Conservation (phyloP, 2,113 vertebrate genomes). For the Mirounga angustirostris region DNA sequence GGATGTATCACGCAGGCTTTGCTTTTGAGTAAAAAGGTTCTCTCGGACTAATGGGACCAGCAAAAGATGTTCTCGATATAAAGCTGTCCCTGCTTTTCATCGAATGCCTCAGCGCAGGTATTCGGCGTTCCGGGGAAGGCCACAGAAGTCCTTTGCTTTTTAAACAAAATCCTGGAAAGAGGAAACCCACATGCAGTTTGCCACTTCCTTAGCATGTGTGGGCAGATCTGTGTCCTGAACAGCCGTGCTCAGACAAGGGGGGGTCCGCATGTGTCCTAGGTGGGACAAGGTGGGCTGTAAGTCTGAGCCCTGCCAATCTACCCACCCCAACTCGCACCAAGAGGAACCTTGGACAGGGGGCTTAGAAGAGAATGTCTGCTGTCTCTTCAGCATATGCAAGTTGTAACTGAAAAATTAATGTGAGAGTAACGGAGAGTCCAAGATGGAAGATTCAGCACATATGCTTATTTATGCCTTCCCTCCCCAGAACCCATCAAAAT, state of each 20-base stretch:
- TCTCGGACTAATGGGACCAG: not conserved
- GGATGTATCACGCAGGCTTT: not conserved
- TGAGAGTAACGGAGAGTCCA: conserved; percentile 36
- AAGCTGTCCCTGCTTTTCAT: not conserved
- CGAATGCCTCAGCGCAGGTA: not conserved
- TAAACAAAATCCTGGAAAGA: conserved; percentile 72
- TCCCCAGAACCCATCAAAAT: conserved; percentile 58
- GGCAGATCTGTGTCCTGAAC: not conserved
- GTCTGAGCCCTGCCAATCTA: not conserved
- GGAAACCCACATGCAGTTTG: not conserved
- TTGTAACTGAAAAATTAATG: conserved; percentile 51
- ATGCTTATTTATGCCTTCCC: not conserved
- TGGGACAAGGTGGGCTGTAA: not conserved
- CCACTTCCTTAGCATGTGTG: not conserved
- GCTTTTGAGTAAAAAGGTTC: conserved; percentile 76
- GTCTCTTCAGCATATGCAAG: conserved; percentile 22
- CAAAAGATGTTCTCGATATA: conserved; percentile 32
- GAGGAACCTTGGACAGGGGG: not conserved
- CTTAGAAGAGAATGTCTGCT: not conserved
- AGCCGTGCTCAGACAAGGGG: not conserved
- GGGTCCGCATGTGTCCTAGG: not conserved
- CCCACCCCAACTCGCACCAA: not conserved
- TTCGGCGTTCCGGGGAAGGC: not conserved
- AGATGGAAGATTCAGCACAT: not conserved
- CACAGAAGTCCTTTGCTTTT: conserved; percentile 17